Evolutionary conservation across 2,888 invertebrate genomes (phyloP).

Genomic region (Macropis europaea): DNA sequence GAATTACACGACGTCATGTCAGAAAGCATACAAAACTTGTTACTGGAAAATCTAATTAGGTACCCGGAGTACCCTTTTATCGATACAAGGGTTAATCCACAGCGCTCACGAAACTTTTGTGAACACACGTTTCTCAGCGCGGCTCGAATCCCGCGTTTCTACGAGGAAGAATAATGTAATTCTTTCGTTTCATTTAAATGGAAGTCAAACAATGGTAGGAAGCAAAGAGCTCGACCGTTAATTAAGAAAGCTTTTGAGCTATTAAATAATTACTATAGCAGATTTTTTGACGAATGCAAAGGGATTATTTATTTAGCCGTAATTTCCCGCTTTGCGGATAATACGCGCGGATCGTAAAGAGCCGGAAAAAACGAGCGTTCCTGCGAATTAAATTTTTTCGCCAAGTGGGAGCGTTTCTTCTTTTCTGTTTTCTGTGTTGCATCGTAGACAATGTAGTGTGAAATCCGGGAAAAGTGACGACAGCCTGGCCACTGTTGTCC

Average conservation of each 20-base stretch:
- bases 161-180: conserved; percentile 32
- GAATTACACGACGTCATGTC: no score
- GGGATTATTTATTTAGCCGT: neutral
- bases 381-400: conserved; percentile 8
- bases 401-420: no score
- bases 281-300: neutral
- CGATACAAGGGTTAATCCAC: no score
- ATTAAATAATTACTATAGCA: conserved; percentile 7
- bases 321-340: no score
- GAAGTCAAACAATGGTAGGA: conserved; percentile 14
- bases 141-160: conserved; percentile 20
- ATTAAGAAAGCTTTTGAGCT: conserved; percentile 9
- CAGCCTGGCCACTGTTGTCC: conserved; percentile 30
- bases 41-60: no score
- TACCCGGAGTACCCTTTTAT: no score
- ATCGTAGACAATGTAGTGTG: conserved; percentile 3
- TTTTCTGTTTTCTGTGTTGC: neutral
- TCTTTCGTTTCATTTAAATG: conserved; percentile 23
- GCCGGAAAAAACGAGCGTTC: neutral
- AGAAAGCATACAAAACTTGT: no score
- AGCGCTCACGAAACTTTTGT: conserved; percentile 28
- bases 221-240: conserved; percentile 17
- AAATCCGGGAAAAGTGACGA: conserved; percentile 30
- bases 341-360: no score
- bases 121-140: conserved; percentile 12